These are phyloP conservation scores for Hirtodrosophila cameraria DNA, from an alignment of 2,888 invertebrate genomes.

Conservation along the genomic window DNA sequence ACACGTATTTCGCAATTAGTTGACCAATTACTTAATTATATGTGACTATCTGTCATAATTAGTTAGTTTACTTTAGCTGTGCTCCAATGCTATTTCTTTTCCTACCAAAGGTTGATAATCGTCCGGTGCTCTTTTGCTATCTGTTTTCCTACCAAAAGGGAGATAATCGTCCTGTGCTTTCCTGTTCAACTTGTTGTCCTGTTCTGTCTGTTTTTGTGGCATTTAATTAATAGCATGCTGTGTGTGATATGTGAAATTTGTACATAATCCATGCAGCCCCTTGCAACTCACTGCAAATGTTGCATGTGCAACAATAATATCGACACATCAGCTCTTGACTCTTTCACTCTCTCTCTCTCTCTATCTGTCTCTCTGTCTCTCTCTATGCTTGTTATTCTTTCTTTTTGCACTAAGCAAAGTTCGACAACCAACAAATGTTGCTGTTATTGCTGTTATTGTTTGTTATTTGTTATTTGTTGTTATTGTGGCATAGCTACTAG, in stretches of 20 bases:
- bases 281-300: neutral
- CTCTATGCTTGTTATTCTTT: no score
- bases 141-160: no score
- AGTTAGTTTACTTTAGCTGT: no score
- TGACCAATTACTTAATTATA: no score
- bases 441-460: conserved; percentile 13
- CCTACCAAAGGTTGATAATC: no score
- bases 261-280: neutral
- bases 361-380: neutral
- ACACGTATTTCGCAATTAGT: no score
- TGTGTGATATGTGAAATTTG: neutral
- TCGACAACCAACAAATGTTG: conserved; percentile 41
- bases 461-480: conserved; percentile 19
- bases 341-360: neutral
- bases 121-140: no score
- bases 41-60: no score
- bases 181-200: conserved; percentile 1
- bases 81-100: no score
- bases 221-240: conserved; percentile 34
- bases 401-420: conserved; percentile 43
- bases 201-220: conserved; percentile 26
- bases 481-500: conserved; percentile 42
- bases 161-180: no score
- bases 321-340: neutral
- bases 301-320: conserved; percentile 38